These are phyloP conservation scores for Pseudococcus longispinus DNA, from an alignment of 2,888 invertebrate species.

Conservation along the genomic window DNA sequence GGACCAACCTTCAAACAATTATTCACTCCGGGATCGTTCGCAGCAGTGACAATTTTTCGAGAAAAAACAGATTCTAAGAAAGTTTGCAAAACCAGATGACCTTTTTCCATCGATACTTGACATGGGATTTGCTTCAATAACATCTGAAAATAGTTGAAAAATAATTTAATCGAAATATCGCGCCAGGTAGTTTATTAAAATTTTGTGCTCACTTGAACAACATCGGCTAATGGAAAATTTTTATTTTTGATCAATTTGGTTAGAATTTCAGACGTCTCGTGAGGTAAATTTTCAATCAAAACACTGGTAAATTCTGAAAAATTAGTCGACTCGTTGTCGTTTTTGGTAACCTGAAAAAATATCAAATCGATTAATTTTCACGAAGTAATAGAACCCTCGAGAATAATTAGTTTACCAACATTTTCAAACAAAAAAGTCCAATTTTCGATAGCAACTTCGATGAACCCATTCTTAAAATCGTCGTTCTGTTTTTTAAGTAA, in stretches of 20 bases:
- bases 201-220: slow-evolving; percentile 60
- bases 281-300: slow-evolving; percentile 65
- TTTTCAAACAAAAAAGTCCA: slow-evolving; percentile 52
- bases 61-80: slow-evolving; percentile 46
- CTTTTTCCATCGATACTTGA: slow-evolving; percentile 49
- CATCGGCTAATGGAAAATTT: slow-evolving; percentile 59
- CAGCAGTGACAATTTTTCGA: background rate
- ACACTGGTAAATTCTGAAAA: slow-evolving; percentile 68
- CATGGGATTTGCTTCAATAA: slow-evolving; percentile 47
- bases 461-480: background rate
- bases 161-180: background rate
- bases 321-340: slow-evolving; percentile 62
- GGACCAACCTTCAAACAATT: slow-evolving; percentile 44
- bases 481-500: background rate
- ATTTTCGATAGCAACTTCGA: background rate
- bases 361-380: background rate
- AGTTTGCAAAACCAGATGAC: slow-evolving; percentile 38
- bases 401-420: background rate
- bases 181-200: background rate
- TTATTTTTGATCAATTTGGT: slow-evolving; percentile 64
- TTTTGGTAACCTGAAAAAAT: slow-evolving; percentile 42
- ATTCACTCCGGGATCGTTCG: slow-evolving; percentile 7
- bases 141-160: background rate
- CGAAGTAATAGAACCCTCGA: background rate
- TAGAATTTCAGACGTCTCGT: slow-evolving; percentile 65